phyloP scores from a whole-genome alignment of 2,113 vertebrate genomes.

The Glaucidium brasilianum region DNA sequence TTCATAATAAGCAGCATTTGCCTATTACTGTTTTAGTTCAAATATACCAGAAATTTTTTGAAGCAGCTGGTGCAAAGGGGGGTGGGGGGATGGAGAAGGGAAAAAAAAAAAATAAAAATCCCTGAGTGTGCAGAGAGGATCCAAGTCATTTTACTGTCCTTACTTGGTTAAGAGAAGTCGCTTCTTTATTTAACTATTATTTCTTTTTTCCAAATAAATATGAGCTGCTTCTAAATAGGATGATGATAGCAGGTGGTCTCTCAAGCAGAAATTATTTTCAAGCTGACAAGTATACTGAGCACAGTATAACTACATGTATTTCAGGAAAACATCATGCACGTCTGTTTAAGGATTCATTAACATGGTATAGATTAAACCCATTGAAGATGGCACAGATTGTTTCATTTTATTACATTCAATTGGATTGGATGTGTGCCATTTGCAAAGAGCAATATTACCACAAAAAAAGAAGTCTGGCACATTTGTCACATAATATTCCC shows the following conservation, averaged over 20 bases:
- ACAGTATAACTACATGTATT: slow-evolving; percentile 45
- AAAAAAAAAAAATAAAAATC: not conserved
- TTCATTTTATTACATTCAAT: slow-evolving; percentile 72
- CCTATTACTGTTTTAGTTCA: not conserved
- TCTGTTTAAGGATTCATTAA: slow-evolving; percentile 75
- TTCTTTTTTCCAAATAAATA: slow-evolving; percentile 50
- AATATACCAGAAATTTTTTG: not conserved
- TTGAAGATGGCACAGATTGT: slow-evolving; percentile 73
- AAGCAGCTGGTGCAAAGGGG: not conserved
- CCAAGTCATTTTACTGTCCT: not conserved
- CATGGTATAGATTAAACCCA: slow-evolving; percentile 69
- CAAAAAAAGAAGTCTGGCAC: slow-evolving; percentile 53
- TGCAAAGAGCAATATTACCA: slow-evolving; percentile 70
- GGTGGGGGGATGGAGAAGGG: no score
- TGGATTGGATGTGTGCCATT: slow-evolving; percentile 74
- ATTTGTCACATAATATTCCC: slow-evolving; percentile 66
- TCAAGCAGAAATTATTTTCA: slow-evolving; percentile 62
- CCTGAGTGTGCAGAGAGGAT: not conserved
- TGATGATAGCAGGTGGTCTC: slow-evolving; percentile 52
- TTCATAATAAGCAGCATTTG: not conserved
- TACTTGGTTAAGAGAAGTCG: not conserved
- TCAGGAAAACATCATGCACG: slow-evolving; percentile 53
- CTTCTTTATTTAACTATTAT: slow-evolving; percentile 55
- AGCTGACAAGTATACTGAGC: slow-evolving; percentile 43
- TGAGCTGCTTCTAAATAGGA: slow-evolving; percentile 43